Base-by-base conservation (phyloP, 2,797 vertebrate species). In the Poeciliopsis gracilis region DNA sequence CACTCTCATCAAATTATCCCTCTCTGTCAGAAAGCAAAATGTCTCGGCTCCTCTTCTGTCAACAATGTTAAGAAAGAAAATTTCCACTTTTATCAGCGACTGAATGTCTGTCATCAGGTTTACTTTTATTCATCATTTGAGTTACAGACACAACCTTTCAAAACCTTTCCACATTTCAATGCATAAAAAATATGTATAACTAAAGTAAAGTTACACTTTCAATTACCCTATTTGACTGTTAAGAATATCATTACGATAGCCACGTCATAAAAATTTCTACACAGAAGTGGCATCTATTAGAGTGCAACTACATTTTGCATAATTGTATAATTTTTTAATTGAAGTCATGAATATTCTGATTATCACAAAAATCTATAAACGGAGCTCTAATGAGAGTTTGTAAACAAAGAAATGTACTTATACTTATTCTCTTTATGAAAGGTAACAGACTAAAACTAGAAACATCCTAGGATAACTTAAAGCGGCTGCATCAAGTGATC, bases 21-120 rank as follows among this genome's bases (percentile, higher is more conserved):
- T 91, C 90, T 88, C 74, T 77, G 75, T 77, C 86, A 89, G 84
- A 91, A 91, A 92, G 86, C 75, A 69, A 81, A 86, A 80, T 76
- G 81, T 88, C 61, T 72, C 77, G 70, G 79, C 78, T 70, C 70
- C 81, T 88, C 45, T 73, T 66, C 82, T 20, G 1, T 87, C 78
- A 84, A 18, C 61, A 73, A 11, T 28, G 18, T 49, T 46, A 49
- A 63, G 15, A 20, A 63, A 72, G 12, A 80, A 73, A 49, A 73
- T 59, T 61, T 73, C 77, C 72, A 75, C 77, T 74, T 78, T 47
- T 75, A 86, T 83, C 77, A 80, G 80, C 87, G 80, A 76, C 84
- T 88, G 81, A 79, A 87, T 75, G 78, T 81, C 47, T 81, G 66
- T 66, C 43, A 28, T 88, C 78, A 72, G 70, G 77, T 81, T 4